Percentiles rank a stretch among this genome's conserved stretches.
phyloP scores from a whole-genome alignment of 30 jellyfish, hydroid and myxozoan species.

The Chironex yamaguchii region DNA sequence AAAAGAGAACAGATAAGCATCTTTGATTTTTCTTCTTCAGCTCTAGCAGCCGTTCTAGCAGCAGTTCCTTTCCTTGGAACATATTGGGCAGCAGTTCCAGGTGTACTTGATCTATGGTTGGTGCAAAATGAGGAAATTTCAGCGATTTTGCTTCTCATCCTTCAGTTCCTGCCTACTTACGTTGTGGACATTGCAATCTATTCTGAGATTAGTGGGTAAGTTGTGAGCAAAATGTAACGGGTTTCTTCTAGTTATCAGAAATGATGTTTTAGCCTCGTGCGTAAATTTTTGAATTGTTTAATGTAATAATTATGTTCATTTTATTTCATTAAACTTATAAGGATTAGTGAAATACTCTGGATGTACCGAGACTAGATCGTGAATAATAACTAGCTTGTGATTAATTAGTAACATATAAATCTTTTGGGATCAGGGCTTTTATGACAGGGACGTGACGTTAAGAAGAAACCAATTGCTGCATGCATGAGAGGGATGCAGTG shows the following conservation, averaged over 20 bases:
- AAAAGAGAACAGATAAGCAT: no score
- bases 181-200: conserved; percentile 91
- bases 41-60: conserved; percentile 87
- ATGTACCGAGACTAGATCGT: no score
- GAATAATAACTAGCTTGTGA: no score
- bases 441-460: no score
- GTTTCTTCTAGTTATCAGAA: background rate
- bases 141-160: conserved; percentile 73
- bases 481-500: no score
- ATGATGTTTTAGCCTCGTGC: background rate
- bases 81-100: conserved; percentile 94
- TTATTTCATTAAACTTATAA: no score
- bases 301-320: background rate
- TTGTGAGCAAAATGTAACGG: background rate
- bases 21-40: no score
- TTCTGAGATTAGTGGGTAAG: conserved; percentile 89
- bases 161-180: conserved; percentile 86
- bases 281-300: background rate
- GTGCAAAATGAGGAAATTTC: conserved; percentile 79
- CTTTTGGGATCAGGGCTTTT: no score
- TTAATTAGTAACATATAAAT: no score
- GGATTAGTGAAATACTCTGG: background rate
- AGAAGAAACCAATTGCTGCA: no score
- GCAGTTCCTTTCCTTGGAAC: conserved; percentile 96
- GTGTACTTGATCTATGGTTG: conserved; percentile 89